Evolutionary conservation across 2,113 vertebrate genomes (phyloP), one percentile per base, ranked within the genome.

Genomic region (Mustela lutreola): DNA sequence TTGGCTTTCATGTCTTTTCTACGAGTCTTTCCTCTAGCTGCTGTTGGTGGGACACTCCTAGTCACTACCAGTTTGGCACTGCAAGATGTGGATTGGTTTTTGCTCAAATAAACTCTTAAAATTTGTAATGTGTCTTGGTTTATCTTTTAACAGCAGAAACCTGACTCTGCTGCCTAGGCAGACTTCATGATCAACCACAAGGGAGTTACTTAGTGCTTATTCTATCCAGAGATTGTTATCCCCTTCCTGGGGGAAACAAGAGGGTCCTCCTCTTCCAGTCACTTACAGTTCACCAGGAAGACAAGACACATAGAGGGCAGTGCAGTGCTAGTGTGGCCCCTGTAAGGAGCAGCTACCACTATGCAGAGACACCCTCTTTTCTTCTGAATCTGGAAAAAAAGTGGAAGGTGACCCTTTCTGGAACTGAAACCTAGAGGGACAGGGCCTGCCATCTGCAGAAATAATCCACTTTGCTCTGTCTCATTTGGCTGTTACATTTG

Each of bases 391-490:
- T 67, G 14, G 39, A 21, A 89, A 22, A 42, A 82, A 95, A 18
- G 24, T 67, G 1, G 67, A 94, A 67, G n/a, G 50, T 60, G 65
- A 58, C 45, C 33, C 7, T 83, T 36, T 50, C 58, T 50, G 21
- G 53, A 78, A 80, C 16, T n/a, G 28, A 93, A 93, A 36, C 67
- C 76, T 56, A 26, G 39, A 62, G 48, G 11, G 53, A 80, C 39
- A 87, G n/a, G 70, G 56, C 21, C 80, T 83, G 56, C 93, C 88
- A 71, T 95, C 91, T 96, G 85, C 45, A 88, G 75, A 80, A 80
- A n/a, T 82, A 79, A 94, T 91, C 85, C 89, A 91, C 71, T 95
- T 82, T 65, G 42, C 65, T 96, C 70, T 88, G 65, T 84, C 53
- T 97, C 89, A 45, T 84, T 91, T 89, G 78, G 22, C 80, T 42